phyloP scores from a whole-genome alignment of 1,140 invertebrate species.

The Archegozetes longisetosus region DNA sequence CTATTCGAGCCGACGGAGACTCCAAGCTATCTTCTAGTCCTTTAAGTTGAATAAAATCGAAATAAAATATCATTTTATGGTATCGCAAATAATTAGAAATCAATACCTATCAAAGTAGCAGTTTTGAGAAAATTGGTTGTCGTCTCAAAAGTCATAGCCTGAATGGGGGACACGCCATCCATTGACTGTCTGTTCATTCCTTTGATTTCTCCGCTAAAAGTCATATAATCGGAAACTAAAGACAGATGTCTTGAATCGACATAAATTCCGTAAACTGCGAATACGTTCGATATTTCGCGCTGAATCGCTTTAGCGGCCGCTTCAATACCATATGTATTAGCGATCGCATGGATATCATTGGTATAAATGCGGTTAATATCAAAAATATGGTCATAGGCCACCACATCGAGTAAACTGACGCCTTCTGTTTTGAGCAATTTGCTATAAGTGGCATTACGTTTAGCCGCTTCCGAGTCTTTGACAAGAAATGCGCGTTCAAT shows the following conservation, averaged over 20 bases:
- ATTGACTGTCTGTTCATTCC: slow-evolving; percentile 82
- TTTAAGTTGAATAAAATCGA: slow-evolving; percentile 26
- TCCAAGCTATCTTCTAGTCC: slow-evolving; percentile 52
- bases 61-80: neutral
- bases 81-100: neutral
- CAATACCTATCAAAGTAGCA: slow-evolving; percentile 45
- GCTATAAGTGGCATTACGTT: slow-evolving; percentile 11
- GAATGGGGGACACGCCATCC: slow-evolving; percentile 62
- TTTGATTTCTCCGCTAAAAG: slow-evolving; percentile 69
- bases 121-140: slow-evolving; percentile 68
- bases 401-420: slow-evolving; percentile 82
- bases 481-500: slow-evolving; percentile 21
- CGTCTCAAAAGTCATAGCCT: slow-evolving; percentile 97
- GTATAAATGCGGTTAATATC: slow-evolving; percentile 72
- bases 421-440: slow-evolving; percentile 66
- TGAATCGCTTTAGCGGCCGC: slow-evolving; percentile 78
- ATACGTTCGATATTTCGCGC: slow-evolving; percentile 74
- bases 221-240: slow-evolving; percentile 95
- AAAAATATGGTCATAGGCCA: slow-evolving; percentile 57
- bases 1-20: slow-evolving; percentile 74
- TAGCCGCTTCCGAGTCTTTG: slow-evolving; percentile 16
- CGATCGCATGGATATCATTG: slow-evolving; percentile 86
- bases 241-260: slow-evolving; percentile 85
- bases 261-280: slow-evolving; percentile 85
- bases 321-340: slow-evolving; percentile 79